Evolutionary conservation across 1,140 invertebrate species (phyloP).

Genomic region (Drosophila grimshawi): DNA sequence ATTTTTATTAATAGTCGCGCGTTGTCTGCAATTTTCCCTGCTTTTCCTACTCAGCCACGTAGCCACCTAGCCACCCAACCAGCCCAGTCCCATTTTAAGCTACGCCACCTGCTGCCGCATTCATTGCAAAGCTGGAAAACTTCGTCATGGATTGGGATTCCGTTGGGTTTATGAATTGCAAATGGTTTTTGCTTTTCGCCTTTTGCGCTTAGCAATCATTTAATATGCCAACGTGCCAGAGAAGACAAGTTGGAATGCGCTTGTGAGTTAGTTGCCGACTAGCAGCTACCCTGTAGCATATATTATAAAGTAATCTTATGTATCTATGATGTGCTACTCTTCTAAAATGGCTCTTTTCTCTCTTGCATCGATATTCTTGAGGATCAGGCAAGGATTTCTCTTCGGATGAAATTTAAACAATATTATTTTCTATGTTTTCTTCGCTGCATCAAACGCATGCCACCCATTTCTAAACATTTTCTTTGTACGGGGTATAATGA

Average conservation of each 20-base stretch:
- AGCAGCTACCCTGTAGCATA: not conserved
- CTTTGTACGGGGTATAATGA: conserved; percentile 26
- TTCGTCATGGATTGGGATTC: conserved; percentile 28
- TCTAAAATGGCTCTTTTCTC: no score
- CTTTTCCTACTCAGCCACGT: conserved; percentile 9
- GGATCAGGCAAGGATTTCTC: no score
- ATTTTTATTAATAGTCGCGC: conserved; percentile 76
- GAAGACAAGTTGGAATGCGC: conserved; percentile 41
- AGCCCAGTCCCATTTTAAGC: conserved; percentile 8
- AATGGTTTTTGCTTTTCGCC: conserved; percentile 68
- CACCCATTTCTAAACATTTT: not conserved
- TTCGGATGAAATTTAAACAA: no score
- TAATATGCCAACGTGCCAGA: conserved; percentile 69
- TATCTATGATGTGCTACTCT: no score
- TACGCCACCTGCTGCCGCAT: conserved; percentile 21
- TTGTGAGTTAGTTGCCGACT: not conserved
- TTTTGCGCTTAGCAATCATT: conserved; percentile 73
- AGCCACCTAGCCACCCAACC: conserved; percentile 1
- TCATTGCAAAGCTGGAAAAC: conserved; percentile 18
- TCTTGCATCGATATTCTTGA: no score
- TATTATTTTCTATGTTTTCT: not conserved
- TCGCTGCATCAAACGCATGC: not conserved
- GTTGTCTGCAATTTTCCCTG: conserved; percentile 69
- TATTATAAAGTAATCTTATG: no score
- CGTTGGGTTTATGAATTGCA: conserved; percentile 65